Evolutionary conservation across 2,797 vertebrate species (phyloP), one percentile per base, ranked within the genome.

Genomic region (Sebastes reedi): DNA sequence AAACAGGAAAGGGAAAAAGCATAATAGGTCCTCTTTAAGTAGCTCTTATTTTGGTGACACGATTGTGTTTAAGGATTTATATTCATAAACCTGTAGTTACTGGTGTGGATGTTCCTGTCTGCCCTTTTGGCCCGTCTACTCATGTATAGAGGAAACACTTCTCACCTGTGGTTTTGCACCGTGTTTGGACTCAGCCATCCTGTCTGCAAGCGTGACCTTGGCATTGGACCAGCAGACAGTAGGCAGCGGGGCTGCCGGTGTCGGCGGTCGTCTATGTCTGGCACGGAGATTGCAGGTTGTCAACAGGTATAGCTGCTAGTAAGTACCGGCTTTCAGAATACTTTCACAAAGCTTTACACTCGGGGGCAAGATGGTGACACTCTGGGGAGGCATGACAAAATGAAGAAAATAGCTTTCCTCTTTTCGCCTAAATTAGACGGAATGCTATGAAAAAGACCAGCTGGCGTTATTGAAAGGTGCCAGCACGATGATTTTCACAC

Each of bases 401-500:
- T 64, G 36, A 88, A 90, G 81, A 85, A 91, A 91, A 91, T 81
- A 52, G 78, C 76, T 85, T 81, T 79, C 77, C 78, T 24, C 8
- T 65, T 34, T 16, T 13, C 29, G 67, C 79, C 80, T 85, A 91
- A 93, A 88, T 88, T 88, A 92, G 83, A 91, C 56, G 54, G 77
- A 89, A 86, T 69, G 86, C 84, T 75, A 80, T 90, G 88, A 90
- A 91, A 87, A 90, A 80, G 89, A 94, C 94, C 94, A 95, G 93
- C 95, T 95, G 94, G 94, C 39, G 7, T 62, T 85, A 77, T 71
- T 87, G 83, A 87, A 90, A 85, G 83, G 77, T 92, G 94, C 93
- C 94, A 95, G 88, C 75, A 58, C 55, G 64, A 88, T 88, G 88
- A 92, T 92, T 94, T 95, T 94, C 91, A 95, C 94, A 92, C 90